Conservation (phyloP, 2,888 invertebrate genomes). For the Rhingia campestris region DNA sequence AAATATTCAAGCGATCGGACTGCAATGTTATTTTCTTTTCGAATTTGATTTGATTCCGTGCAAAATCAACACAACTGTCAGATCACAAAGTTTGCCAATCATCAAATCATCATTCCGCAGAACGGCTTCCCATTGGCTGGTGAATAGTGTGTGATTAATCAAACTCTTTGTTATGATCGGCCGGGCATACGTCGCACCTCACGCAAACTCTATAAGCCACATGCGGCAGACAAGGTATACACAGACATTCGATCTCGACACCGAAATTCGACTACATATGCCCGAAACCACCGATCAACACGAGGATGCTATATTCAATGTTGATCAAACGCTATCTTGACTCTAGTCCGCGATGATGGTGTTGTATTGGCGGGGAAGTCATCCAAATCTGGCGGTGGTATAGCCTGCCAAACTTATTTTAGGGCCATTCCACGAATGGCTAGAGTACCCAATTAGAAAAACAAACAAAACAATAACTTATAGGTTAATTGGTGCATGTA, state of each 20-base stretch:
- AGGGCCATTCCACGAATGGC: constrained; percentile 29
- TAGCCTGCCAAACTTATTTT: constrained; percentile 35
- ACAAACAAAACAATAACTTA: constrained; percentile 54
- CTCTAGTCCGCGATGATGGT: neutral
- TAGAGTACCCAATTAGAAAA: constrained; percentile 31
- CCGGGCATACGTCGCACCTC: neutral
- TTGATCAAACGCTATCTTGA: constrained; percentile 7
- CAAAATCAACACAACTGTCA: constrained; percentile 44
- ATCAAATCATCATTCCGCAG: constrained; percentile 19
- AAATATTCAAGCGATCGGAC: constrained; percentile 8
- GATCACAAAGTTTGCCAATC: constrained; percentile 17
- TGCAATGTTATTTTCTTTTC: constrained; percentile 29
- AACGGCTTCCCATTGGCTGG: constrained; percentile 9
- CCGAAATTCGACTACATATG: neutral
- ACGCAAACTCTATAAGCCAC: neutral
- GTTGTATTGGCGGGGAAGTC: neutral
- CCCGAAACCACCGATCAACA: neutral
- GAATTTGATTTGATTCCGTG: neutral
- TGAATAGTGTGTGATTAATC: constrained; percentile 1
- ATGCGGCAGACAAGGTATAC: constrained; percentile 2
- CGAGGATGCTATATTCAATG: neutral
- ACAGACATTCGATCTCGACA: neutral
- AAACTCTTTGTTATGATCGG: constrained; percentile 12
- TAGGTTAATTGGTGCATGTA: constrained; percentile 42
- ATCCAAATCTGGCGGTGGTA: constrained; percentile 3